Evolutionary conservation across 2,797 vertebrate genomes (phyloP), one percentile per base, ranked within the genome.

Genomic region (Syngnathus rostellatus): DNA sequence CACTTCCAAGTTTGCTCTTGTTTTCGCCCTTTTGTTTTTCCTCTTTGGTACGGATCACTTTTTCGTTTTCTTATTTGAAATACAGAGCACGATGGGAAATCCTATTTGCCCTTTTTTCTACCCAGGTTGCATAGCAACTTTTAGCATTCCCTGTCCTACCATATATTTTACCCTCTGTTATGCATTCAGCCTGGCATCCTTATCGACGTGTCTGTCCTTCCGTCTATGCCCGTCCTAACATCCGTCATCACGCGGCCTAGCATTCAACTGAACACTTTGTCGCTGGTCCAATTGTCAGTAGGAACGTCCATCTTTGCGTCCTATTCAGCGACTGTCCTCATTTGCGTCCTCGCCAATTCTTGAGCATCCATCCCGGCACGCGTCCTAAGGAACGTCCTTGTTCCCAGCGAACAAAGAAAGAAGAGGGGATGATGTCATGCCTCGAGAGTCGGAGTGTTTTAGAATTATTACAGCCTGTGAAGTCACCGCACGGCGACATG

Each of bases 401-500:
- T 40, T 39, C 64, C 68, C 57, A 62, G 8, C 1, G 62, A 80
- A 84, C 76, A 82, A 79, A 83, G 71, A 53, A 31, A 83, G 68
- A 59, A 63, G 76, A 76, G 70, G 68, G 39, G 73, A 77, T 88
- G 85, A 86, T 83, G 85, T 86, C 85, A 87, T 85, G 58, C 19
- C 58, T 16, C 62, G 0, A n/a, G 62, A 11, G 4, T 64, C 43
- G 59, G 39, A 50, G 54, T 63, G 38, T 51, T 57, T 64, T 64
- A 58, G 83, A 68, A 78, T 81, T 75, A 73, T 78, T 73, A 62
- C 74, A 72, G 81, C 74, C 64, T 84, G 79, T 5, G 4, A 65
- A 31, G 63, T 64, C 63, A 64, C 17, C 63, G 38, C 48, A 8
- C 48, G 46, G 46, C 25, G 12, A 58, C 16, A 6, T 58, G 25